Evolutionary conservation across 1,140 invertebrate genomes (phyloP), one percentile per base, ranked within the genome.

Genomic region (Drosophila miranda): DNA sequence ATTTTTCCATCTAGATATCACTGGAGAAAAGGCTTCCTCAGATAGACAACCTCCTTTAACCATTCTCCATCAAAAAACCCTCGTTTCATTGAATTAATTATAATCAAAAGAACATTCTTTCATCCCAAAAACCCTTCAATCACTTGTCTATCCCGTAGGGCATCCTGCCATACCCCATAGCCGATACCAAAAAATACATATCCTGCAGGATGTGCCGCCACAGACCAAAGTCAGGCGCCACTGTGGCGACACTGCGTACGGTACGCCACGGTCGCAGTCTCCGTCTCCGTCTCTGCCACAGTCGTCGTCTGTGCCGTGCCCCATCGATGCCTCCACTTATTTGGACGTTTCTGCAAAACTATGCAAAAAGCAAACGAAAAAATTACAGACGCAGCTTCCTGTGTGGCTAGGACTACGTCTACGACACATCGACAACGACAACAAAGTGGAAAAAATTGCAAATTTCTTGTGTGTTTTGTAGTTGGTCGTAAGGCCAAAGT

Each of bases 401-500:
- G 70, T 58, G 62, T 55, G 60, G 19, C 75, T 62, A 80, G 69
- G 76, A 76, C 53, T 42, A 19, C 30, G 60, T 56, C 34, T 13
- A 3, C 34, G 34, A 38, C 9, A 3, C 30, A 9, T 2, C 30
- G 30, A 11, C 30, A 9, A 34, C 30, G 11, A 67, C 70, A 63
- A 62, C 75, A 77, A 64, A 83, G 74, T 83, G 75, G 60, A 78
- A 87, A 84, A 86, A 87, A 87, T 81, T 87, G 78, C 82, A 87
- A 87, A 87, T 87, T 88, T 23, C 23, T 23, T 87, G 68, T 78
- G 75, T 75, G 78, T 82, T 30, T 30, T 78, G 69, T 64, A 74
- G 82, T 60, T 67, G 66, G 77, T 74, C 49, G 68, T 45, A 56
- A 49, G 23, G 53, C n/a, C 28, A 62, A 48, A 49, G 42, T 42